Base-by-base conservation (phyloP, 2,888 invertebrate genomes). In the Campoplex nolae region DNA sequence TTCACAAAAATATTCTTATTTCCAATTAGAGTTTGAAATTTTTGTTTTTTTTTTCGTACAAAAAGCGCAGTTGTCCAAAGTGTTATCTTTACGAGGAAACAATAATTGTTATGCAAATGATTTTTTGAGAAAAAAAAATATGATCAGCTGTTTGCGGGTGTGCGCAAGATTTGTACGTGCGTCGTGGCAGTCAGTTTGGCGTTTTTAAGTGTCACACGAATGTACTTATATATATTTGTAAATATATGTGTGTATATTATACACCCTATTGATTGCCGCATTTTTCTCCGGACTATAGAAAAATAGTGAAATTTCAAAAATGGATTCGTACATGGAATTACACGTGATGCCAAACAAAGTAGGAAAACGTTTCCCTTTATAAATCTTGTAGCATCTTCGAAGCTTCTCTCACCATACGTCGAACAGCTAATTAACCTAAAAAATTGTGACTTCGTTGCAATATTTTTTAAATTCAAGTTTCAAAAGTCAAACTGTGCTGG, bases 271-370 rank as follows among this genome's bases (percentile, higher is more conserved):
- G 77, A 51, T 80, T 83, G 73, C 74, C 78, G 68, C 73, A 83
- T 81, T 71, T 85, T 74, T 58, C 67, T 48, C 65, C 62, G 7
- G 79, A 71, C n/a, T 65, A 84, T 81, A 83, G 83, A 71, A 68
- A 32, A 68, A 71, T 16, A 71, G 38, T n/a, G 13, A 38, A 65
- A 28, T 38, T 45, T 58, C 4, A 35, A 85, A 77, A 42, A 88
- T 88, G 88, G 84, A 80, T 74, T 45, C 83, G n/a, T 79, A 79
- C 70, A 65, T 75, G 28, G 78, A 87, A 18, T 32, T 86, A 42
- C 92, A 93, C 85, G 78, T 88, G 68, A 86, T 92, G 83, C 89
- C 90, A 45, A 93, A 93, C 74, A 92, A 93, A 90, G 93, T 93
- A 89, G 28, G 76, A 78, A 56, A 70, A 54, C 16, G 16, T 62